Conservation (phyloP, 2,113 vertebrate species). For the Neoarius graeffei region DNA sequence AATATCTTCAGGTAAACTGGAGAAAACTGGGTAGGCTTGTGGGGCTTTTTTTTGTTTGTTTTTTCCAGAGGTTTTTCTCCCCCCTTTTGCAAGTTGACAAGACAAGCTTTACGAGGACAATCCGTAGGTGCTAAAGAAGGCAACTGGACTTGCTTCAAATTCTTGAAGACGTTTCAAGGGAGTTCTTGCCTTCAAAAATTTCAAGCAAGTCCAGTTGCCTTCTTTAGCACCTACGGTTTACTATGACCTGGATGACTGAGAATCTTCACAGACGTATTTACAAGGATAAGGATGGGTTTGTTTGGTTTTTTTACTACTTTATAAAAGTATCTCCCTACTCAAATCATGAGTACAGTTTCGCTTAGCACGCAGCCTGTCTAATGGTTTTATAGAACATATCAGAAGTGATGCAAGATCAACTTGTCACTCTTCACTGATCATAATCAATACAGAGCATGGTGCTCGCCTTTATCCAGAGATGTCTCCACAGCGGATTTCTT, state of each 20-base stretch:
- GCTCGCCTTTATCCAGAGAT: slow-evolving; percentile 77
- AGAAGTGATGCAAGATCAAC: background rate
- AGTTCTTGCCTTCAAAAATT: no score
- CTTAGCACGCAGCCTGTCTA: background rate
- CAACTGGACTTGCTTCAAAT: no score
- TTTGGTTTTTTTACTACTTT: background rate
- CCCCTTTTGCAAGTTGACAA: no score
- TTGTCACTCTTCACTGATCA: background rate
- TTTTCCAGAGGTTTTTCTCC: background rate
- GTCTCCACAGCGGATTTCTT: slow-evolving; percentile 57
- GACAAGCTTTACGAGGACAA: no score
- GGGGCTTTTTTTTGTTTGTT: background rate
- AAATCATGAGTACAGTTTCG: background rate
- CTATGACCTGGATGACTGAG: no score
- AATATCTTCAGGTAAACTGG: background rate
- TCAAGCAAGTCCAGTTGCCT: no score
- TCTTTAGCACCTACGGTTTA: no score
- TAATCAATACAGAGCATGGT: background rate
- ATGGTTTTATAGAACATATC: background rate
- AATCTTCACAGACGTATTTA: background rate
- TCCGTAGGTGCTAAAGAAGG: no score
- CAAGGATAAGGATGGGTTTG: background rate
- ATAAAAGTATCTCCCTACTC: background rate
- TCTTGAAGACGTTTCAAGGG: no score
- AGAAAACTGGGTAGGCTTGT: background rate